Evolutionary conservation across 2,888 invertebrate species (phyloP), one percentile per base, ranked within the genome.

Genomic region (Tetropium fuscum): DNA sequence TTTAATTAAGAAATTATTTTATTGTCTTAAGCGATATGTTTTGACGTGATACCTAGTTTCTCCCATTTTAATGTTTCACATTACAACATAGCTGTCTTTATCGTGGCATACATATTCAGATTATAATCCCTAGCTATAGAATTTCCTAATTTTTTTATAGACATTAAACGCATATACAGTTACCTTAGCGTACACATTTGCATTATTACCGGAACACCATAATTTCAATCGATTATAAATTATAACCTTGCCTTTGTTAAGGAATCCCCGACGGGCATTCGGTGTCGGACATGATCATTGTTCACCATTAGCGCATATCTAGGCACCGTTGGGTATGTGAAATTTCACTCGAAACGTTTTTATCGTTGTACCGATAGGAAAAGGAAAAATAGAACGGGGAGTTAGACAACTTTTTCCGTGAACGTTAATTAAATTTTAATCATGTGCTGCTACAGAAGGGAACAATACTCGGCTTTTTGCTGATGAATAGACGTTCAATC

Each of bases 391-490:
- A 40, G 40, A 40, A 38, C 27, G 10, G 18, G 8, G 40, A 51
- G 51, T 51, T 25, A 51, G 40, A 40, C 51, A 27, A 40, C 30
- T 56, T 56, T 56, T 56, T 43, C 47, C 25, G 13, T 20, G 48
- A 38, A 40, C 53, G 51, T 47, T 62, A 58, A 62, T 62, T 58
- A 58, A 58, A 62, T 58, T 62, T 58, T 38, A 62, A 40, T 54
- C 61, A 54, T 48, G 58, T 58, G 53, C 58, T 13, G 32, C 40
- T 32, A 27, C 18, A 27, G 43, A 54, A 58, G 36, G 25, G 54
- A 58, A 62, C 61, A 62, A 62, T 62, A 49, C 58, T 51, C 8
- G 30, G 61, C 58, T 62, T 49, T 61, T 57, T 57, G 43, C 48
- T 20, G 41, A 43, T 61, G 60, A 57, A 61, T 57, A 57, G 57